These are phyloP conservation scores for Megaceryle maxima DNA, from an alignment of 2,113 vertebrate species.

Conservation along the genomic window DNA sequence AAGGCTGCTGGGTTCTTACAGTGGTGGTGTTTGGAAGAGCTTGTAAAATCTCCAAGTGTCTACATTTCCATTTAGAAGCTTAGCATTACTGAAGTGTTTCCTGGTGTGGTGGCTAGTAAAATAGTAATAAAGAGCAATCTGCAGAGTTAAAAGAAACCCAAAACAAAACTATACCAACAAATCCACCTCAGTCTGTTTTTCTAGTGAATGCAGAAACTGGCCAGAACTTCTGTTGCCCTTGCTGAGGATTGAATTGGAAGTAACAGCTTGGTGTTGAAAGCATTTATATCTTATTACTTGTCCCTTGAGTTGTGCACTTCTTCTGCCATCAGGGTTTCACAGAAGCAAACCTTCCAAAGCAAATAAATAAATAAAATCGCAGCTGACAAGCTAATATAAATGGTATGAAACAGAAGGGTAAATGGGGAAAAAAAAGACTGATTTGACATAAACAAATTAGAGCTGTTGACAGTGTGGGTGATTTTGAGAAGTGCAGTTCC, in stretches of 20 bases:
- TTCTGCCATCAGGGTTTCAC: slow-evolving; percentile 33
- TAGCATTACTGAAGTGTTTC: background rate
- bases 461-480: slow-evolving; percentile 71
- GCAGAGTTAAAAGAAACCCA: background rate
- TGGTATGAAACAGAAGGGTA: slow-evolving; percentile 66
- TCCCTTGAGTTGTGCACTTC: background rate
- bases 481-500: slow-evolving; percentile 61
- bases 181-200: background rate
- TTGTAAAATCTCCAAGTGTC: background rate
- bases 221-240: background rate
- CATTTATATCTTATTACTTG: background rate
- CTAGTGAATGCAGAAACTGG: background rate
- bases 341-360: slow-evolving; percentile 37
- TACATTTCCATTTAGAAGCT: background rate
- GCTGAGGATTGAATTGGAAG: background rate
- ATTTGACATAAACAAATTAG: slow-evolving; percentile 69
- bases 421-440: background rate
- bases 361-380: slow-evolving; percentile 59
- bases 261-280: slow-evolving; percentile 8
- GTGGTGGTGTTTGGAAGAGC: background rate
- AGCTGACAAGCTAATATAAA: slow-evolving; percentile 62
- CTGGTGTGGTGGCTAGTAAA: background rate
- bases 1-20: background rate
- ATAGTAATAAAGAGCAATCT: background rate
- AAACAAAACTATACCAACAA: background rate